Percentiles rank a stretch among this genome's conserved stretches.
Evolutionary conservation across 2,888 invertebrate genomes (phyloP).

Genomic region (Nephrotoma flavescens): DNA sequence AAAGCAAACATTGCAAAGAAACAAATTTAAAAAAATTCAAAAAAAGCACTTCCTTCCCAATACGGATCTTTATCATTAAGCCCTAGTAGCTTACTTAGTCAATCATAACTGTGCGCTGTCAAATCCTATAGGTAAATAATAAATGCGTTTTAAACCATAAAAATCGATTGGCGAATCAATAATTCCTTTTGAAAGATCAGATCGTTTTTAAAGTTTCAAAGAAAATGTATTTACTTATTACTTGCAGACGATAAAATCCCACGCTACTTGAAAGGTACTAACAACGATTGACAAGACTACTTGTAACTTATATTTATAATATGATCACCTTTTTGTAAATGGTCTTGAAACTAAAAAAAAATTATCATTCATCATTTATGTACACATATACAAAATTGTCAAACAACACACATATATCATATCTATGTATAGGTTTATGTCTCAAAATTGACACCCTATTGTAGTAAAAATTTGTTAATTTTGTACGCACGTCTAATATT

Average conservation of each 20-base stretch:
- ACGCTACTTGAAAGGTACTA: not conserved
- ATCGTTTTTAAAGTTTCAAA: no score
- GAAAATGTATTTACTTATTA: not conserved
- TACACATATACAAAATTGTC: not conserved
- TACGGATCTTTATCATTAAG: no score
- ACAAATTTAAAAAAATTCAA: no score
- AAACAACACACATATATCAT: not conserved
- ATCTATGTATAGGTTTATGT: not conserved
- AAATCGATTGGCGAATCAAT: no score
- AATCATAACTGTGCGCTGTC: no score
- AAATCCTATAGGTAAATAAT: no score
- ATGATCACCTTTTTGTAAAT: not conserved
- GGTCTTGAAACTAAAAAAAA: not conserved
- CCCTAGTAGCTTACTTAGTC: no score
- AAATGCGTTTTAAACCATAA: no score
- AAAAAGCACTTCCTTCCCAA: no score
- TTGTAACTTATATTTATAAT: not conserved
- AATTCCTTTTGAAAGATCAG: no score
- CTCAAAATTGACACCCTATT: not conserved
- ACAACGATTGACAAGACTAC: not conserved
- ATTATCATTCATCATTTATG: not conserved
- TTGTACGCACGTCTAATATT: not conserved
- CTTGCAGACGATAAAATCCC: not conserved
- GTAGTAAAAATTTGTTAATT: not conserved
- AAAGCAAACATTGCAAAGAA: no score